Evolutionary conservation across 2,113 vertebrate genomes (phyloP), one percentile per base, ranked within the genome.

Genomic region (Ginglymostoma cirratum): DNA sequence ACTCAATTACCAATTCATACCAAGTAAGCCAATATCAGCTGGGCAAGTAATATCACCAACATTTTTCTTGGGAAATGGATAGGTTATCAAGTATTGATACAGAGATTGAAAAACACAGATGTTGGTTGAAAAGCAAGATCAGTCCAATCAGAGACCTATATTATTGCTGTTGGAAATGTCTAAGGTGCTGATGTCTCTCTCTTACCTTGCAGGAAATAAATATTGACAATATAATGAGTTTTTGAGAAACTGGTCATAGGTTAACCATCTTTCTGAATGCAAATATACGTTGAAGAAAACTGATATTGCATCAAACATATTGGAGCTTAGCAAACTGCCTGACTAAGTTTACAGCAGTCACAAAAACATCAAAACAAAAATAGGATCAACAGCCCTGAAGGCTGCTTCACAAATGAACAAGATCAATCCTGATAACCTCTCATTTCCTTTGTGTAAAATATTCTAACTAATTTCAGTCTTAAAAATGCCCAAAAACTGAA

Each of bases 231-330:
- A 83, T 42, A 92, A 65, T 65, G 34, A 92, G 5, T 45, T 67
- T 94, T 65, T 69, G n/a, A 65, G 65, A 66, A 38, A n/a, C 48
- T 12, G 8, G n/a, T 23, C 65, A 70, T 23, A 70, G 66, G 38
- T 70, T 38, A 48, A 48, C 67, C 66, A 24, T 67, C 66, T 45
- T 24, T 94, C 17, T 67, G 42, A 94, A 45, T 8, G 15, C 30
- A 94, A 70, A 69, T n/a, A 34, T 67, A 94, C 66, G 70, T 94
- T 94, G 72, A 45, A 48, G 38, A 10, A 94, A 94, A 94, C 23
- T 38, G 45, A 5, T 69, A 38, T 14, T 67, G 23, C 3, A 27
- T 19, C 24, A 45, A 45, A 14, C 27, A 61, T 27, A 70, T 21
- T 69, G 19, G n/a, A 94, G n/a, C 48, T 69, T 24, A 42, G 30